Conservation (phyloP, 2,888 invertebrate species). For the Morpho achilles region DNA sequence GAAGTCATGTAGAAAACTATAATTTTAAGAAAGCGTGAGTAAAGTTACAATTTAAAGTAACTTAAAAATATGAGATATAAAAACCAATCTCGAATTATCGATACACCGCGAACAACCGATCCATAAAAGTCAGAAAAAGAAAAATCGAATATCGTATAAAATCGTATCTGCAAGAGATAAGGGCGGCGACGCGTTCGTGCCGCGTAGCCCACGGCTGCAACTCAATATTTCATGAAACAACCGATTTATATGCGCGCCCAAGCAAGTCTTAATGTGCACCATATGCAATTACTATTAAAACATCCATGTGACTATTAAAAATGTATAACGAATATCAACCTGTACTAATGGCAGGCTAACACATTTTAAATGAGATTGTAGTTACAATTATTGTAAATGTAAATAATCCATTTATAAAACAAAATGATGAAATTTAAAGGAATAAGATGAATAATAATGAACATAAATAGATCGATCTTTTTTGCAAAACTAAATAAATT, state of each 20-base stretch:
- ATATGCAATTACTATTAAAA: conserved; percentile 66
- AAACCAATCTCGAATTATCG: conserved; percentile 66
- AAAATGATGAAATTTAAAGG: no score
- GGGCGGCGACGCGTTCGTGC: conserved; percentile 61
- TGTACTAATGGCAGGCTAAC: no score
- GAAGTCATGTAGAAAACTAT: conserved; percentile 18
- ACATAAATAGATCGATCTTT: no score
- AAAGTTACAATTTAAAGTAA: conserved; percentile 12
- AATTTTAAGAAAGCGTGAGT: conserved; percentile 16
- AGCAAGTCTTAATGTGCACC: conserved; percentile 67
- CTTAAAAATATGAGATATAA: conserved; percentile 29
- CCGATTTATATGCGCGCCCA: conserved; percentile 72
- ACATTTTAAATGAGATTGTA: no score
- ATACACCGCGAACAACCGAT: conserved; percentile 71
- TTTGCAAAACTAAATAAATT: no score
- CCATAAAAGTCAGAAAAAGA: conserved; percentile 73
- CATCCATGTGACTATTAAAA: not conserved
- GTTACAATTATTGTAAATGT: no score
- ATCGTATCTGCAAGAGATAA: conserved; percentile 72
- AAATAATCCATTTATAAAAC: no score
- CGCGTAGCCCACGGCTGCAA: conserved; percentile 69
- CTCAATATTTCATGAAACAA: conserved; percentile 74
- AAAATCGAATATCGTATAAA: conserved; percentile 72
- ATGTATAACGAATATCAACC: no score
- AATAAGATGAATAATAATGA: no score